Conservation (phyloP, 2,113 vertebrate genomes). For the Barbus barbus region DNA sequence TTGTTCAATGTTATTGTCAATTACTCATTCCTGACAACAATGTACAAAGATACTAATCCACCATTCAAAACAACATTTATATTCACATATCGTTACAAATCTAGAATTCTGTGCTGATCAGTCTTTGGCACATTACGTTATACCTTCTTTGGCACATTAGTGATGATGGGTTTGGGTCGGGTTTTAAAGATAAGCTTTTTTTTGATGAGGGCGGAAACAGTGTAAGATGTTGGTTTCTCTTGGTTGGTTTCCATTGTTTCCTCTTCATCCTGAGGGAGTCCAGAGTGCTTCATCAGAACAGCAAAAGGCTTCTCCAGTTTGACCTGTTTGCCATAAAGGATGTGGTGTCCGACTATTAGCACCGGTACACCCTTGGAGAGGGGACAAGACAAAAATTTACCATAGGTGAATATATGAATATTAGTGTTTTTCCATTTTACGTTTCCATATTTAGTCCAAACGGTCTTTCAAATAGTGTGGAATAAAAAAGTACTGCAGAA, state of each 20-base stretch:
- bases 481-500: background rate
- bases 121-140: constrained; percentile 70
- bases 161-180: constrained; percentile 98
- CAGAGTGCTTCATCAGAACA: constrained; percentile 80
- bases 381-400: constrained; percentile 50
- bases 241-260: constrained; percentile 65
- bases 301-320: constrained; percentile 93
- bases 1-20: background rate
- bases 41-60: background rate
- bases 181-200: constrained; percentile 95
- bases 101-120: background rate
- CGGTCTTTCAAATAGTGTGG: too few species aligned
- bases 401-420: too few species aligned
- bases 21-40: background rate
- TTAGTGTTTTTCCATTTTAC: background rate
- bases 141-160: constrained; percentile 90
- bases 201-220: constrained; percentile 86
- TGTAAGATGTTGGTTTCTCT: constrained; percentile 71
- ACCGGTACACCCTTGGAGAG: constrained; percentile 85
- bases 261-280: constrained; percentile 55
- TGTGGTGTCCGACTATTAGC: constrained; percentile 93
- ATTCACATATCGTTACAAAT: background rate
- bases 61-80: background rate
- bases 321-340: constrained; percentile 92
- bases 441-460: background rate